Base-by-base conservation (phyloP, 1,140 invertebrate species). In the Gerris buenoi region DNA sequence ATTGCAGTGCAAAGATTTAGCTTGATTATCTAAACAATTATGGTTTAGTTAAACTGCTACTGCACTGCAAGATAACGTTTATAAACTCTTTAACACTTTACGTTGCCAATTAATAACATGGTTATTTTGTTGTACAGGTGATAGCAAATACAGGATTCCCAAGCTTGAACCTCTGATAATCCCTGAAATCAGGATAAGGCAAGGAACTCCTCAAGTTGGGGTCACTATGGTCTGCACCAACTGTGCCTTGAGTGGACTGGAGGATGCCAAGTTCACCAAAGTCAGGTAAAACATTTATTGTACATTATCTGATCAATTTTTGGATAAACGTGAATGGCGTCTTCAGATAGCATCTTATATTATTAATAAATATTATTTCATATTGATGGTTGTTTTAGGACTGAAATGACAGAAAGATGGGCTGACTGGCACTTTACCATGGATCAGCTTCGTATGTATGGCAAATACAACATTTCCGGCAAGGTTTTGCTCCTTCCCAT, bases 401-500 rank as follows among this genome's bases (percentile, higher is more conserved):
- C 71, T 57, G 69, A 73, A 18, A 64, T 72, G 63, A 70, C 72
- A 26, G 72, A 71, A 5, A 64, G 63, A 13, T 69, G 69, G 26
- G 70, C 70, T 27, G 67, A 70, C 60, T 74, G 72, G 73, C 62
- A 70, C 57, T 71, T 74, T 46, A 59, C 58, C 25, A 61, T 81
- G 2, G 79, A 81, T 72, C 78, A 77, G 72, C 76, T 77, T 0
- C 75, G 74, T 13, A 80, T 81, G 64, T 74, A 78, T 67, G 81
- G 79, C 2, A 74, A 88, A 71, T 89, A 89, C 69, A 81, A 83
- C 61, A 79, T 88, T 73, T 80, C 82, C 25, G 88, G 88, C 27
- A 81, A 82, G 63, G 82, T 90, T 63, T 72, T 89, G 2, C 72
- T 90, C 18, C 72, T 90, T 27, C 86, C 86, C 0, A 84, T 90